Conservation (phyloP, 2,888 invertebrate species). For the Tetropium fuscum region DNA sequence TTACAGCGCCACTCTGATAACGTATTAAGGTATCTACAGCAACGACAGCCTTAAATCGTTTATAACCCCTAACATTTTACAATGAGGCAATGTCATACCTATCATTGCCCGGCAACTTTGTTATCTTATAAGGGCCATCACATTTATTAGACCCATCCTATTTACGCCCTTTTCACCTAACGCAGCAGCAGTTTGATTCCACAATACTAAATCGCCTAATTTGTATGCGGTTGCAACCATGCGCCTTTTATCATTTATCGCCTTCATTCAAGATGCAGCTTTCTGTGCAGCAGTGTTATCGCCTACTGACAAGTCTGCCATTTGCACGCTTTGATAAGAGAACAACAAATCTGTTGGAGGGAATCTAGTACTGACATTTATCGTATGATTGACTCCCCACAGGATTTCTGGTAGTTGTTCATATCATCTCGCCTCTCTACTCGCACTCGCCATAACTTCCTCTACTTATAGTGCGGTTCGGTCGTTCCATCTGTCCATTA, state of each 20-base stretch:
- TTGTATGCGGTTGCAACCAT: constrained; percentile 39
- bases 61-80: too few relatives aligned
- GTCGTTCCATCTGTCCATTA: constrained; percentile 46
- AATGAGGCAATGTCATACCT: too few relatives aligned
- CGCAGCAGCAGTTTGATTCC: too few relatives aligned
- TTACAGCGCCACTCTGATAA: too few relatives aligned
- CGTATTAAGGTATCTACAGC: too few relatives aligned
- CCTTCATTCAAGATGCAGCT: constrained; percentile 4
- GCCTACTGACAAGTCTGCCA: constrained; percentile 24
- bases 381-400: constrained; percentile 47
- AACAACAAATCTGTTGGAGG: constrained; percentile 41
- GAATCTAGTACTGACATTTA: constrained; percentile 11
- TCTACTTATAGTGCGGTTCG: constrained; percentile 50
- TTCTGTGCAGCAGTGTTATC: background rate
- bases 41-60: too few relatives aligned
- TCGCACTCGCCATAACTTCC: constrained; percentile 43
- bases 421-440: constrained; percentile 49
- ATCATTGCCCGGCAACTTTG: too few relatives aligned
- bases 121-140: too few relatives aligned
- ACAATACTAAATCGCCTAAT: too few relatives aligned
- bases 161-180: too few relatives aligned
- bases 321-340: constrained; percentile 34
- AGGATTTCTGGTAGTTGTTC: constrained; percentile 42
- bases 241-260: constrained; percentile 23
- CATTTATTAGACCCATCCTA: too few relatives aligned